Conservation (phyloP, 2,797 vertebrate genomes). For the Helicolenus hilgendorfi region DNA sequence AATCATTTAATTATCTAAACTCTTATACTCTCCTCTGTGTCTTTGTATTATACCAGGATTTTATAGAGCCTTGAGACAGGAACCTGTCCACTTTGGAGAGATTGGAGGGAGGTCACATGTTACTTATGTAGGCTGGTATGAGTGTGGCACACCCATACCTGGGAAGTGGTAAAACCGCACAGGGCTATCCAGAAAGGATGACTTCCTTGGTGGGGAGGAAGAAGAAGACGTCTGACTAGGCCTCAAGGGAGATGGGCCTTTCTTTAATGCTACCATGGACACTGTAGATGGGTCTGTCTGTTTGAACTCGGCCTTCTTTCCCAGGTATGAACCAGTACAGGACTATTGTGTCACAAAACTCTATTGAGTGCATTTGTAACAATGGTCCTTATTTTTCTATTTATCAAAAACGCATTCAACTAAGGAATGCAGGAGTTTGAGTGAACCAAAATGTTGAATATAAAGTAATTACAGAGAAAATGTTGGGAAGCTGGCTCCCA, state of each 20-base stretch:
- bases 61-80: slow-evolving; percentile 96
- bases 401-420: slow-evolving; percentile 90
- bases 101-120: slow-evolving; percentile 95
- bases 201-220: slow-evolving; percentile 27
- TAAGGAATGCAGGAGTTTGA: slow-evolving; percentile 48
- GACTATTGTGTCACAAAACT: slow-evolving; percentile 83
- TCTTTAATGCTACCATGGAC: slow-evolving; percentile 69
- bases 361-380: slow-evolving; percentile 83
- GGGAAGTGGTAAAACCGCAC: slow-evolving; percentile 94
- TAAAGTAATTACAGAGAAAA: slow-evolving; percentile 82
- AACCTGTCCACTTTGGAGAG: slow-evolving; percentile 96
- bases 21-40: slow-evolving; percentile 17
- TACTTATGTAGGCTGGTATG: slow-evolving; percentile 97
- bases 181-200: slow-evolving; percentile 31
- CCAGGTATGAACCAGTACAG: slow-evolving; percentile 76
- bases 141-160: slow-evolving; percentile 97
- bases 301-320: slow-evolving; percentile 64
- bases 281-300: slow-evolving; percentile 70
- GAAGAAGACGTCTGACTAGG: slow-evolving; percentile 43
- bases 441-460: slow-evolving; percentile 70
- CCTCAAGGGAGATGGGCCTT: slow-evolving; percentile 45
- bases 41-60: slow-evolving; percentile 89
- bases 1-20: not conserved
- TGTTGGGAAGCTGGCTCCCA: slow-evolving; percentile 99
- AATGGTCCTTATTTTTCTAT: slow-evolving; percentile 90